Conservation (phyloP, 2,113 vertebrate genomes). For the Regulus satrapa region DNA sequence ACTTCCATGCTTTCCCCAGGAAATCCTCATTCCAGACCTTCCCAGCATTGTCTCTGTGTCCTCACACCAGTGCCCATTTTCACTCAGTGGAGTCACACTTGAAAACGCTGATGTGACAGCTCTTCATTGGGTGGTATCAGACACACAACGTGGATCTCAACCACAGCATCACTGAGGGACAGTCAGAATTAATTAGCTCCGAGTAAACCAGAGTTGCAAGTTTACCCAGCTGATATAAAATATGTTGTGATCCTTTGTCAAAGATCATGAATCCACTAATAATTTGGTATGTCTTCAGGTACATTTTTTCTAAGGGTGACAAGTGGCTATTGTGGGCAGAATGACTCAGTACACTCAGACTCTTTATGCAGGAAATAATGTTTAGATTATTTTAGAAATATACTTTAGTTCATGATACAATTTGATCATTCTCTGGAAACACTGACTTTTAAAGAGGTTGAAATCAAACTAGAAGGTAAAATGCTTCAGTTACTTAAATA, state of each 20-base stretch:
- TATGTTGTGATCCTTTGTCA: background rate
- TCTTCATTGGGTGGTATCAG: background rate
- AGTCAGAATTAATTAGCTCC: conserved; percentile 26
- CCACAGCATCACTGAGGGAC: background rate
- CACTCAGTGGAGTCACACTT: background rate
- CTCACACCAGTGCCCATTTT: background rate
- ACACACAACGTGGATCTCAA: background rate
- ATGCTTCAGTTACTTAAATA: background rate
- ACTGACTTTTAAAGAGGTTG: background rate
- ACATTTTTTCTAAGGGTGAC: background rate
- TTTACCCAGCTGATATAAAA: background rate
- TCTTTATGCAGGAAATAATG: background rate
- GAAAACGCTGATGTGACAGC: background rate
- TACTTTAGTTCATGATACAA: background rate
- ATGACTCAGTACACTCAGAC: background rate
- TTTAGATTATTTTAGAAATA: background rate
- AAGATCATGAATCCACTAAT: background rate
- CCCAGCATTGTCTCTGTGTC: background rate
- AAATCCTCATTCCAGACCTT: background rate
- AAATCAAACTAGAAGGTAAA: background rate
- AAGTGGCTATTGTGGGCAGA: background rate
- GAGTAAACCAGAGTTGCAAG: background rate
- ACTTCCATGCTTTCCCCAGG: background rate
- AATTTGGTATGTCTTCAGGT: background rate
- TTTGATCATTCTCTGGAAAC: background rate